Evolutionary conservation across 2,797 vertebrate genomes (phyloP), one percentile per base, ranked within the genome.

Genomic region (Cyprinella venusta): DNA sequence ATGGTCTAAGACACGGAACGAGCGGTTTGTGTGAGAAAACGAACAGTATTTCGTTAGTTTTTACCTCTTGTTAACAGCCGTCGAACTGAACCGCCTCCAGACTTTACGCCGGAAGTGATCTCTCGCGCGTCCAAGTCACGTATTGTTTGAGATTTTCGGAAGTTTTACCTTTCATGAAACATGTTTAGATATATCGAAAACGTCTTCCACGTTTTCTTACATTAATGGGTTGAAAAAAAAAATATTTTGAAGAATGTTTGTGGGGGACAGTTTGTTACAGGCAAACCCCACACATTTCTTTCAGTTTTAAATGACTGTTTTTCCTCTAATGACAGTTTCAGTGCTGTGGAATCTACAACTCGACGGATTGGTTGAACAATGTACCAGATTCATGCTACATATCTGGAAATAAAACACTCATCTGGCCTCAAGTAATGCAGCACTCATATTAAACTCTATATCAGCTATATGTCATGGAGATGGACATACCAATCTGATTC

Each of bases 261-360:
- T 8, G 19, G 19, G 52, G 19, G 50, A 54, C 8, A 9, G 19
- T 10, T 56, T 56, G 21, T 56, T 56, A 10, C 8, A n/a, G 52
- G 21, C 8, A 56, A 56, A n/a, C 52, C 8, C 19, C 52, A 54
- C 30, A 65, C 16, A 36, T 36, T 19, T 65, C 9, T 3, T 65
- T 33, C 13, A 18, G 10, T 6, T 61, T 13, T 45, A 38, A 48
- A 8, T 76, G 2, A 30, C 2, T 24, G 7, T 8, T 70, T 38
- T 61, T 74, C 24, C n/a, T 78, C 3, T 9, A n/a, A 9, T 19
- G 8, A 56, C 87, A 95, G 94, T 38, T 95, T 0, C 0, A 86
- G 0, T 95, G 95, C 90, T 95, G 95, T 84, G 95, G 94, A 33
- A 85, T 95, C 5, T 0, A 1, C 0, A 93, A 92, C 8, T 0